Evolutionary conservation across 2,888 invertebrate genomes (phyloP).

Genomic region (Trissoscelio sp.): DNA sequence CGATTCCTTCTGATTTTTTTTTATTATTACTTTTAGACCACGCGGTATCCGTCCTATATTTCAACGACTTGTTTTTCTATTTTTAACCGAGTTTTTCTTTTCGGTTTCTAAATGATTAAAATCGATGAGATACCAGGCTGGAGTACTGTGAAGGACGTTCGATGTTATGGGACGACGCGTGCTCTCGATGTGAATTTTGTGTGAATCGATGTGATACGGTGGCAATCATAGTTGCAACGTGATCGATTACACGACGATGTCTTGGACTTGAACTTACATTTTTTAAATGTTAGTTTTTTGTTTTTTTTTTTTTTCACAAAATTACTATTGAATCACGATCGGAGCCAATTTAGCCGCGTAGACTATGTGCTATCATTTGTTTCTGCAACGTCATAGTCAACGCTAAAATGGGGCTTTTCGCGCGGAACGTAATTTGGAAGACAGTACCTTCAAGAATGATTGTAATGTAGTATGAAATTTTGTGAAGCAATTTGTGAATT

Average conservation of each 20-base stretch:
- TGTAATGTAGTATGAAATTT: background rate
- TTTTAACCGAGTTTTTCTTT: slow-evolving; percentile 10
- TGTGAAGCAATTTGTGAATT: slow-evolving; percentile 10
- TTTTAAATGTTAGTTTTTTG: slow-evolving; percentile 1
- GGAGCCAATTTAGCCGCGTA: slow-evolving; percentile 32
- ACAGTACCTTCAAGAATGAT: slow-evolving; percentile 48
- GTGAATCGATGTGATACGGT: slow-evolving; percentile 27
- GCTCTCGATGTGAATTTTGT: slow-evolving; percentile 16
- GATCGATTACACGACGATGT: background rate
- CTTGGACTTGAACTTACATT: slow-evolving; percentile 5
- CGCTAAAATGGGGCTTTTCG: slow-evolving; percentile 20
- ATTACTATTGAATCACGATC: slow-evolving; percentile 9
- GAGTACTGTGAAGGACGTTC: slow-evolving; percentile 35
- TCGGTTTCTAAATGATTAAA: slow-evolving; percentile 31
- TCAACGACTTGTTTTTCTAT: slow-evolving; percentile 7
- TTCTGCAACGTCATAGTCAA: slow-evolving; percentile 58
- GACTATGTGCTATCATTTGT: slow-evolving; percentile 61
- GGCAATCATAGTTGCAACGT: background rate
- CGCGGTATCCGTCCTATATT: slow-evolving; percentile 53
- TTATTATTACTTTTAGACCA: slow-evolving; percentile 3
- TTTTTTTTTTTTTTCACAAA: no score
- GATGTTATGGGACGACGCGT: slow-evolving; percentile 3
- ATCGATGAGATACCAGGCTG: slow-evolving; percentile 39
- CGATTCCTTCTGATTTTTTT: background rate
- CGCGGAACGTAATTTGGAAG: slow-evolving; percentile 22